Percentiles rank a stretch among this genome's conserved stretches.
Evolutionary conservation across 2,888 invertebrate species (phyloP).

Genomic region (Leucophenga maculata): DNA sequence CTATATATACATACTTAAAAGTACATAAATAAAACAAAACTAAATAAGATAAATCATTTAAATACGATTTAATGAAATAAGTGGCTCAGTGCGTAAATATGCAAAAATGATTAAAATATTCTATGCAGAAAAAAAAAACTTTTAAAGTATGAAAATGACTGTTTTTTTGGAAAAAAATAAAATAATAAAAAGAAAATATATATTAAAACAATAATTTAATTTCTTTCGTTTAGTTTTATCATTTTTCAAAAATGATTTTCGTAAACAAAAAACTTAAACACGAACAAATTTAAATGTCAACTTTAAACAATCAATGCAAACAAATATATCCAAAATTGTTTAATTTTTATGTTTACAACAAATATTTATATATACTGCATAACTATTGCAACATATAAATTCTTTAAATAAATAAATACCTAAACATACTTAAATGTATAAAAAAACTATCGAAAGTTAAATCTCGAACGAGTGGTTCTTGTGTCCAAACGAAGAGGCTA

Average conservation of each 20-base stretch:
- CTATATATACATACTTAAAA: background rate
- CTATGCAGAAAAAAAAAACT: slow-evolving; percentile 42
- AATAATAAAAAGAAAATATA: background rate
- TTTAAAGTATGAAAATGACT: slow-evolving; percentile 53
- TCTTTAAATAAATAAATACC: slow-evolving; percentile 33
- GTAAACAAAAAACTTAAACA: background rate
- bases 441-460: background rate
- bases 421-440: slow-evolving; percentile 48
- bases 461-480: background rate
- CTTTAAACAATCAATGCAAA: slow-evolving; percentile 6
- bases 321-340: slow-evolving; percentile 42
- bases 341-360: slow-evolving; percentile 32
- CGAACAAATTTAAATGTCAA: background rate
- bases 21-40: slow-evolving; percentile 10
- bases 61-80: slow-evolving; percentile 44
- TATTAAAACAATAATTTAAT: background rate
- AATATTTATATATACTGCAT: slow-evolving; percentile 17
- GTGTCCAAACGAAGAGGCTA: slow-evolving; percentile 1
- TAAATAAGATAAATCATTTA: slow-evolving; percentile 27
- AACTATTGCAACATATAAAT: background rate
- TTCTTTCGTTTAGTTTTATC: background rate
- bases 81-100: slow-evolving; percentile 68
- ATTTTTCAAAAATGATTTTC: background rate
- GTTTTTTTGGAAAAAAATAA: slow-evolving; percentile 55
- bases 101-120: slow-evolving; percentile 59